Evolutionary conservation across 2,113 vertebrate species (phyloP).

Genomic region (Psettodes erumei): DNA sequence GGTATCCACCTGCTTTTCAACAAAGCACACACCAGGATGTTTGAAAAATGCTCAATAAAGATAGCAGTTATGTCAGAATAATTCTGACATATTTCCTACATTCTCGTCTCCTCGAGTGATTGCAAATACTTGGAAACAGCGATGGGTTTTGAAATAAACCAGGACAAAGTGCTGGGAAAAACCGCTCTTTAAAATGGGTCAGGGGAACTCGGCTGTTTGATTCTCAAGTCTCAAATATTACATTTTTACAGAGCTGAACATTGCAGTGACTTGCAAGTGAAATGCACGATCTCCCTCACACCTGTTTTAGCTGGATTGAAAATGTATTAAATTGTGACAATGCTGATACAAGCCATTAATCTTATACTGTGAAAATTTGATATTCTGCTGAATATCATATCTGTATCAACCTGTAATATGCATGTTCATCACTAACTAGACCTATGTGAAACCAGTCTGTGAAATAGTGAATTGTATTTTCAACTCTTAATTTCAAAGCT

Average conservation of each 20-base stretch:
- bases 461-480: too few species aligned
- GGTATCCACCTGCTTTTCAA: not conserved
- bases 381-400: not conserved
- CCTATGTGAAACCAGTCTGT: too few species aligned
- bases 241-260: not conserved
- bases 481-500: too few species aligned
- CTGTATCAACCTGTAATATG: too few species aligned
- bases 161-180: slow-evolving; percentile 2
- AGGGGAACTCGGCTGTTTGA: not conserved
- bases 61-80: slow-evolving; percentile 20
- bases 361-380: not conserved
- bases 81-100: slow-evolving; percentile 10
- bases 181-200: slow-evolving; percentile 8
- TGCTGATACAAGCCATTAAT: not conserved
- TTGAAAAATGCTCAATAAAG: slow-evolving; percentile 33
- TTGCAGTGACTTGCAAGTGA: not conserved
- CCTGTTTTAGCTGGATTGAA: not conserved
- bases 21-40: not conserved
- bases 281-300: not conserved
- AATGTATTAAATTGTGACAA: not conserved
- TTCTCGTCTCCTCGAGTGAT: slow-evolving; percentile 7
- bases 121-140: not conserved
- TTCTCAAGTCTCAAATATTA: not conserved
- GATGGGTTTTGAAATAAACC: not conserved
- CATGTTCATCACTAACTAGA: too few species aligned